Conservation (phyloP, 2,113 vertebrate species). For the Camarhynchus parvulus region DNA sequence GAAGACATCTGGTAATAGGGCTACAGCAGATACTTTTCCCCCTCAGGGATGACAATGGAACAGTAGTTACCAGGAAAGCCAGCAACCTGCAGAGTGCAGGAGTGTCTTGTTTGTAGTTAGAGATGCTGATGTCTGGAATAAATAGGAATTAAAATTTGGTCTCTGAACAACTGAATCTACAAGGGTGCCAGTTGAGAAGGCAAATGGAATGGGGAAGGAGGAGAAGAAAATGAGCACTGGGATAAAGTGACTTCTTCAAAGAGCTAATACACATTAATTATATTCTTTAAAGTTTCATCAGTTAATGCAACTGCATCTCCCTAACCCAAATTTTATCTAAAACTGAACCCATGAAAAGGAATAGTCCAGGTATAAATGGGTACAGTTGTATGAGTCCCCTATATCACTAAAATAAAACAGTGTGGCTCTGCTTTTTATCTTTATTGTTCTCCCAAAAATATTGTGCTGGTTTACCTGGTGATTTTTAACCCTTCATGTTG, state of each 20-base stretch:
- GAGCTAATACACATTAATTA: neutral
- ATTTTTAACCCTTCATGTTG: neutral
- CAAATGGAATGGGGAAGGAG: neutral
- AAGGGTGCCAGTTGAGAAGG: neutral
- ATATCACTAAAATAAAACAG: neutral
- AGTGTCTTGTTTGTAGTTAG: constrained; percentile 11
- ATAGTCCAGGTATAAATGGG: neutral
- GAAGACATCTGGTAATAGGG: constrained; percentile 44
- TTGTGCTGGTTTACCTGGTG: neutral
- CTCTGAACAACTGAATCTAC: neutral
- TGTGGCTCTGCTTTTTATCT: accelerated
- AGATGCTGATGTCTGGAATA: neutral
- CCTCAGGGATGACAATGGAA: neutral
- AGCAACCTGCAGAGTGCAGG: neutral
- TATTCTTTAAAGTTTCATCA: neutral
- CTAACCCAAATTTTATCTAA: neutral
- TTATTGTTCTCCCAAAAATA: neutral
- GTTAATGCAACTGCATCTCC: neutral
- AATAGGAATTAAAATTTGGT: neutral
- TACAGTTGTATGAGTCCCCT: neutral
- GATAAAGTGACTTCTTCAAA: neutral
- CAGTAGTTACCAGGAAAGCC: constrained; percentile 8
- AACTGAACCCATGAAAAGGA: neutral
- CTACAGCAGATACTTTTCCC: neutral
- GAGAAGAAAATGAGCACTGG: neutral